phyloP scores from a whole-genome alignment of 2,113 vertebrate genomes.

The Mus pahari region DNA sequence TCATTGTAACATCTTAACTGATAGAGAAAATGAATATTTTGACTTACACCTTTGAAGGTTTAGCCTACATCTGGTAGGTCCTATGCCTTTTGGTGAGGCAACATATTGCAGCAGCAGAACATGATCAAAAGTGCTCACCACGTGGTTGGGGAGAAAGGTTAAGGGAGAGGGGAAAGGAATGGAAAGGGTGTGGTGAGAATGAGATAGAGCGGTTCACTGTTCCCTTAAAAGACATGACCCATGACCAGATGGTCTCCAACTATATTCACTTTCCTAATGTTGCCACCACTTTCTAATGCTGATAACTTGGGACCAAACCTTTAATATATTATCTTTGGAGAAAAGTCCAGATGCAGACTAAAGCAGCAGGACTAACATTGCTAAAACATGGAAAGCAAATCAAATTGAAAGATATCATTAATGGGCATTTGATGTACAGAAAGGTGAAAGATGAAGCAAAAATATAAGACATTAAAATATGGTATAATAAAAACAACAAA shows the following conservation, averaged over 20 bases:
- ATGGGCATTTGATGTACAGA: neutral
- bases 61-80: neutral
- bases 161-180: neutral
- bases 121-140: neutral
- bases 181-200: too few species aligned
- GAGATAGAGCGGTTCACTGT: fast-evolving
- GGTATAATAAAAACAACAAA: neutral
- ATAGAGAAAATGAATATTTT: neutral
- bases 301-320: neutral
- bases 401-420: neutral
- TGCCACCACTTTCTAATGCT: neutral
- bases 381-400: neutral
- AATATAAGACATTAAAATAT: neutral
- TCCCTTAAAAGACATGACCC: neutral
- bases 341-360: neutral
- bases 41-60: neutral
- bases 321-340: neutral
- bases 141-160: too few species aligned
- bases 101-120: neutral
- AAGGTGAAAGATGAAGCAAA: neutral
- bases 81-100: neutral
- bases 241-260: neutral
- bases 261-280: neutral
- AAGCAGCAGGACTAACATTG: neutral
- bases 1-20: neutral